Evolutionary conservation across 92 coral and sea anemone species (phyloP).

Genomic region (Zoanthus solanderi): DNA sequence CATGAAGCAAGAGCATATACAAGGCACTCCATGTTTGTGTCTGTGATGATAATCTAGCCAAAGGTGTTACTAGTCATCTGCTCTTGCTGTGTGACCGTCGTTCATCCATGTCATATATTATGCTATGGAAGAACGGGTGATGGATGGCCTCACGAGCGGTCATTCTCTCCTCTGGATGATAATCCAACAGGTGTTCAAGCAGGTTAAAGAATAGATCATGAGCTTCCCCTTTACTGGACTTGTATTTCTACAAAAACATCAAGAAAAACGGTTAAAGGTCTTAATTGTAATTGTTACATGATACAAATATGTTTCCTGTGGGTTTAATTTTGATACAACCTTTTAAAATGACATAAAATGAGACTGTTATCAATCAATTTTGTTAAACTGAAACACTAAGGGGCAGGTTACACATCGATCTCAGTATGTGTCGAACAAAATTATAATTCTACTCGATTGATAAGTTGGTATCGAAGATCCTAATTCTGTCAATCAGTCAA

Average conservation of each 20-base stretch:
- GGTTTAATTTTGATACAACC: too few relatives aligned
- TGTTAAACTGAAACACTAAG: too few relatives aligned
- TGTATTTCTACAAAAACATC: slow-evolving; percentile 76
- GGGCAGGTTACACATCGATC: too few relatives aligned
- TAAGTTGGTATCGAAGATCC: too few relatives aligned
- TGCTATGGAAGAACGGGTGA: slow-evolving; percentile 88
- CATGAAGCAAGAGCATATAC: neutral
- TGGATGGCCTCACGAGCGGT: slow-evolving; percentile 87
- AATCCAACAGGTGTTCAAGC: slow-evolving; percentile 86
- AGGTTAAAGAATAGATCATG: slow-evolving; percentile 89
- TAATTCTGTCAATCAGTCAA: too few relatives aligned
- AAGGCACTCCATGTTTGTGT: slow-evolving; percentile 29
- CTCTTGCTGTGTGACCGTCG: slow-evolving; percentile 92
- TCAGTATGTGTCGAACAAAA: too few relatives aligned
- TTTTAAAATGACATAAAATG: too few relatives aligned
- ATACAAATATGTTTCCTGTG: neutral
- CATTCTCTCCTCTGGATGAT: slow-evolving; percentile 81
- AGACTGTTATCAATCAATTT: too few relatives aligned
- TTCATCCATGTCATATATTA: slow-evolving; percentile 56
- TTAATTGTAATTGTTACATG: neutral
- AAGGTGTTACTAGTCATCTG: slow-evolving; percentile 80
- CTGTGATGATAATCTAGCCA: neutral
- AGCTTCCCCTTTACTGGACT: slow-evolving; percentile 73
- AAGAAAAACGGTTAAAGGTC: neutral
- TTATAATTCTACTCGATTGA: too few relatives aligned